Evolutionary conservation across 2,888 invertebrate genomes (phyloP), one percentile per base, ranked within the genome.

Genomic region (Willowsia nigromaculata): DNA sequence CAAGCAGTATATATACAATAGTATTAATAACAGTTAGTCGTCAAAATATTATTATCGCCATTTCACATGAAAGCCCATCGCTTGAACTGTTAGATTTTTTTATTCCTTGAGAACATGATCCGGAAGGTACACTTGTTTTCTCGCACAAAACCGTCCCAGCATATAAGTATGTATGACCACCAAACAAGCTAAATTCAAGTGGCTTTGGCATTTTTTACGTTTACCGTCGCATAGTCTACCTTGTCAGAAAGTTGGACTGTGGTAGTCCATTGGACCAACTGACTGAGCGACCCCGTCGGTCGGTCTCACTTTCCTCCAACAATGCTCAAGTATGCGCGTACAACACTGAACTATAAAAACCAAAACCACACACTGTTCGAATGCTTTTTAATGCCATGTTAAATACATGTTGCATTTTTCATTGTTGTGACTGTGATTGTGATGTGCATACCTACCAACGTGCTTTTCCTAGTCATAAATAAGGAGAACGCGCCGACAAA

Each of bases 91-190:
- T 47, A 30, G 3, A 78, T 27, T 78, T 43, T 27, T 37, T 40
- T 40, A n/a, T 37, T 40, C 18, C 30, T 85, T 22, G 11, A 65
- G 25, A 78, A 62, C 50, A 62, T 80, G 62, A 80, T 62, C 78
- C 68, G 81, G 81, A 87, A 87, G 81, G 71, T 81, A 87, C 80
- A 80, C 87, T 87, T 80, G 87, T 87, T 86, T 85, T 71, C 56
- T 81, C 71, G 81, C 81, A 80, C 25, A 50, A 5, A 7, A 25
- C 62, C 59, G 62, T 18, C 47, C 3, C 43, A 56, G 9, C 25
- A 13, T 18, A 27, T 30, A 43, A 62, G 6, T 13, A n/a, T 43
- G 33, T 47, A 71, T 68, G 80, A 71, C 81, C 87, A 78, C 85
- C 47, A 47, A 37, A 59, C 22, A 13, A 40, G 82, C 53, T 71